These are phyloP conservation scores for Philopedon plagiatum DNA, from an alignment of 2,888 invertebrate genomes.

Conservation along the genomic window DNA sequence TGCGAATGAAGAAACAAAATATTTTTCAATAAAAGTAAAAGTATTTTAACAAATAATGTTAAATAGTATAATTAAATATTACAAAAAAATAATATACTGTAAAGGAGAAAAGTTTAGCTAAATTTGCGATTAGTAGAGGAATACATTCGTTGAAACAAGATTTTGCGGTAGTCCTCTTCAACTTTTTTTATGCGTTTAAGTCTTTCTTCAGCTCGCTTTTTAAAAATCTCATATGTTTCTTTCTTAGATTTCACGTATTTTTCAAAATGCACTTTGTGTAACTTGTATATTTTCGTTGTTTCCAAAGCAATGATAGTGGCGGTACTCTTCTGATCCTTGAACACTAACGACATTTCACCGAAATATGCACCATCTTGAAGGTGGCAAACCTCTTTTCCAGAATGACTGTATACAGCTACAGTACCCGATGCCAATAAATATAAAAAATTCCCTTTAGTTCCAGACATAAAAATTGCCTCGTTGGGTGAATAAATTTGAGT, in stretches of 20 bases:
- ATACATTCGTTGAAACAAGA: not conserved
- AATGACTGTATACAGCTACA: constrained; percentile 74
- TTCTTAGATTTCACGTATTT: constrained; percentile 51
- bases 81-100: too few relatives aligned
- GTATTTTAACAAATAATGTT: too few relatives aligned
- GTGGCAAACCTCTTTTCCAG: constrained; percentile 72
- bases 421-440: constrained; percentile 76
- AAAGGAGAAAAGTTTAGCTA: too few relatives aligned
- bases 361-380: constrained; percentile 74
- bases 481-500: constrained; percentile 75
- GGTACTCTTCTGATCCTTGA: constrained; percentile 71
- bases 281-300: constrained; percentile 73
- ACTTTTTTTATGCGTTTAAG: constrained; percentile 35
- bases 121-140: not conserved
- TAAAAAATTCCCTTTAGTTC: constrained; percentile 74
- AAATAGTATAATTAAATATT: too few relatives aligned
- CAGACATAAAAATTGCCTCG: constrained; percentile 74
- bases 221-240: constrained; percentile 42
- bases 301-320: constrained; percentile 75
- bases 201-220: constrained; percentile 43
- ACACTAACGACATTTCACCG: constrained; percentile 74
- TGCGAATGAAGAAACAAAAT: too few relatives aligned
- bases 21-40: too few relatives aligned
- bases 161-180: constrained; percentile 48
- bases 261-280: constrained; percentile 71